Base-by-base conservation (phyloP, 2,113 vertebrate species). In the Tragelaphus scriptus region DNA sequence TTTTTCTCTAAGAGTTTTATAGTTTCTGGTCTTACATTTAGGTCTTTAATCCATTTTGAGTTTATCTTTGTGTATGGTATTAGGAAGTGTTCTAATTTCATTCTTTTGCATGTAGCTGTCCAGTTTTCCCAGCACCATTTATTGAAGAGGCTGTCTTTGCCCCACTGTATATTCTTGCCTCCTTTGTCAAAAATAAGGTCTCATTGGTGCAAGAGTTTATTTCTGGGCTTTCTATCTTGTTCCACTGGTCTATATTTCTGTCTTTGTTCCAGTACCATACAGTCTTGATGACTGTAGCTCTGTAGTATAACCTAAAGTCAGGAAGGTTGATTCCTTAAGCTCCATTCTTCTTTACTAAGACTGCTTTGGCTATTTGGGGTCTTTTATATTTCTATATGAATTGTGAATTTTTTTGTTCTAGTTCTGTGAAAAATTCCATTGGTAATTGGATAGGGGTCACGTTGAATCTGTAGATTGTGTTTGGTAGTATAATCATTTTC, bases 391-490 rank as follows among this genome's bases (percentile, higher is more conserved):
- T 68, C n/a, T 36, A 68, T 21, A 21, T 21, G 65, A 68, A 36
- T 21, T 68, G 65, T 68, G n/a, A 68, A 68, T 2, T 68, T 68
- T 68, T 68, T 68, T 68, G 65, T 68, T 68, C n/a, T 36, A 68
- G 65, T 36, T 68, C n/a, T 68, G 65, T 68, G 65, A 21, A 68
- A 68, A 68, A 36, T 68, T 17, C 65, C 65, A 68, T 36, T 68
- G n/a, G n/a, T 68, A 36, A 68, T 68, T 36, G 36, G 65, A 68
- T 21, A 21, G n/a, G 17, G 65, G n/a, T 68, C 65, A 68, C 65
- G 21, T 0, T 36, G 65, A 68, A 36, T 11, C n/a, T 68, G n/a
- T 21, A 36, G n/a, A 68, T 21, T 68, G 65, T 0, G 0, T 36
- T 68, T 68, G n/a, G n/a, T 21, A 68, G n/a, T 36, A 36, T 36